Evolutionary conservation across 2,888 invertebrate genomes (phyloP).

Genomic region (Ichneumoninae sp.): DNA sequence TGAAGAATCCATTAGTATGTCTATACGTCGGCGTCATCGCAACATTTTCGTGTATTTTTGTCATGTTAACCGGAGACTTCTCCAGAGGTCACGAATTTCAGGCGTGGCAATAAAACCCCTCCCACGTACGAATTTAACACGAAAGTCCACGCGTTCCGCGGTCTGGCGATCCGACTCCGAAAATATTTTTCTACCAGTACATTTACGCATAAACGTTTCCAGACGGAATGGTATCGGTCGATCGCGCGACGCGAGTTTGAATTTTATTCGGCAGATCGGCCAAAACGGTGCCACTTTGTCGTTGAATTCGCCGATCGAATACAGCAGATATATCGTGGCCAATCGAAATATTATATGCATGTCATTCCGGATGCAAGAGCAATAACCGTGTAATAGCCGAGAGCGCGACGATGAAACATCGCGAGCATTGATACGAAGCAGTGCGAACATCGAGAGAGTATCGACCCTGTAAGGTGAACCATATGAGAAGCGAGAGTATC

Average conservation of each 20-base stretch:
- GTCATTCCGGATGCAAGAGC: background rate
- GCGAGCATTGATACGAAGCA: background rate
- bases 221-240: background rate
- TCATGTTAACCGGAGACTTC: constrained; percentile 12
- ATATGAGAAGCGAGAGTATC: constrained; percentile 33
- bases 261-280: background rate
- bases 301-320: background rate
- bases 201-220: background rate
- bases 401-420: background rate
- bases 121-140: constrained; percentile 7
- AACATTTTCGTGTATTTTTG: background rate
- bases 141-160: background rate
- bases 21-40: too few relatives aligned
- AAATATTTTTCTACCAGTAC: constrained; percentile 3
- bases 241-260: background rate
- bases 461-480: constrained; percentile 4
- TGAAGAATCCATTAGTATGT: background rate
- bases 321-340: background rate
- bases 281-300: background rate
- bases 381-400: background rate
- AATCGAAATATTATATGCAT: background rate
- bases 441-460: background rate
- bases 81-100: constrained; percentile 22
- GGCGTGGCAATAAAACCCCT: constrained; percentile 4
- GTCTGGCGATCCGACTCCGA: background rate